Conservation (phyloP, 1,140 invertebrate species). For the Anoplophora glabripennis region DNA sequence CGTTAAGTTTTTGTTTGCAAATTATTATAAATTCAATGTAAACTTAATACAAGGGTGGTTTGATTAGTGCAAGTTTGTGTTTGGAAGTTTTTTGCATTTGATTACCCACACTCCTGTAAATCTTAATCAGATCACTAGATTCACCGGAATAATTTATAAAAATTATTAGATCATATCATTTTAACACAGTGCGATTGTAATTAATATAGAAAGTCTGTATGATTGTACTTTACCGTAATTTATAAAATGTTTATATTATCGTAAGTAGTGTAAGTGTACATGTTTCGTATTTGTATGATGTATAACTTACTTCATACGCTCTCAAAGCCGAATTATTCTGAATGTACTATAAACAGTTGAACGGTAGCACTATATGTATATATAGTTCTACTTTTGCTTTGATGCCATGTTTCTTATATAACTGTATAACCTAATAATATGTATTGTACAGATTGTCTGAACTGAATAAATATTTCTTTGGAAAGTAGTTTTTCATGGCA, state of each 20-base stretch:
- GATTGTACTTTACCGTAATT: slow-evolving; percentile 31
- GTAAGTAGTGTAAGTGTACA: slow-evolving; percentile 41
- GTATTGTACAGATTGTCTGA: slow-evolving; percentile 52
- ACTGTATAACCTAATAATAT: slow-evolving; percentile 49
- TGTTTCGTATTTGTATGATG: slow-evolving; percentile 39
- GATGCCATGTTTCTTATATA: slow-evolving; percentile 51
- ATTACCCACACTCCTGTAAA: no score
- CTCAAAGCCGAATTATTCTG: slow-evolving; percentile 44
- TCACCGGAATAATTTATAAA: no score
- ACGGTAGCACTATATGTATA: slow-evolving; percentile 33
- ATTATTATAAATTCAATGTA: slow-evolving; percentile 24
- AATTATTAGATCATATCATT: slow-evolving; percentile 22
- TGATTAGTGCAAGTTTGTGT: not conserved
- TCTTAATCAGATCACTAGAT: no score
- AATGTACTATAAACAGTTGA: slow-evolving; percentile 43
- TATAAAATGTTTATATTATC: slow-evolving; percentile 41
- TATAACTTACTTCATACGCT: slow-evolving; percentile 34
- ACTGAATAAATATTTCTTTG: slow-evolving; percentile 52
- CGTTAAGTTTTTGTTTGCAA: slow-evolving; percentile 26
- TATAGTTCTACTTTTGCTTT: slow-evolving; percentile 47
- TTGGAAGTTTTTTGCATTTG: no score
- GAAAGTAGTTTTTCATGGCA: slow-evolving; percentile 21
- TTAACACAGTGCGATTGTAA: slow-evolving; percentile 16
- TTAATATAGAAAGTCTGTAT: slow-evolving; percentile 24
- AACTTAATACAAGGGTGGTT: slow-evolving; percentile 6